Evolutionary conservation across 1,140 invertebrate genomes (phyloP).

Genomic region (Lasioglossum albipes): DNA sequence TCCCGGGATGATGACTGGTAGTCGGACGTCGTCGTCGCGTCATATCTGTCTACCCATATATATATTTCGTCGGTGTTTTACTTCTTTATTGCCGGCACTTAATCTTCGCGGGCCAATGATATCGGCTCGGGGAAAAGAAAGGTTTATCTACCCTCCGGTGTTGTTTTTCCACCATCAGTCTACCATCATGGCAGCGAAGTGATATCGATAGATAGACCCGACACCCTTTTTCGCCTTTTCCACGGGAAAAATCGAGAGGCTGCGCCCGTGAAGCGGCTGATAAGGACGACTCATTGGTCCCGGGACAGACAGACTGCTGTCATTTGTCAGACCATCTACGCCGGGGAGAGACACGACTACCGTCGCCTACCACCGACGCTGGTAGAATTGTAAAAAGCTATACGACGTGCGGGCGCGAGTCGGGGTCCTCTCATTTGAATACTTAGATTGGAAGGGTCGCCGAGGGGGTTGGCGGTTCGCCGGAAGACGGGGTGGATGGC

Average conservation of each 20-base stretch:
- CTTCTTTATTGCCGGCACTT: slow-evolving; percentile 57
- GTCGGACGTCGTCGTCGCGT: slow-evolving; percentile 31
- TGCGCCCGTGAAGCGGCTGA: slow-evolving; percentile 55
- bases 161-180: slow-evolving; percentile 70
- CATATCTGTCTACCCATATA: too few species aligned
- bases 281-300: slow-evolving; percentile 68
- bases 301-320: slow-evolving; percentile 67
- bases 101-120: slow-evolving; percentile 58
- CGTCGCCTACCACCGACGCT: background rate
- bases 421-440: slow-evolving; percentile 78
- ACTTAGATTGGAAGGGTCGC: slow-evolving; percentile 79
- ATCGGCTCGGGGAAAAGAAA: slow-evolving; percentile 41
- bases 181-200: slow-evolving; percentile 68
- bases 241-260: slow-evolving; percentile 57
- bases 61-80: slow-evolving; percentile 11
- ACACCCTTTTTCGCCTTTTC: slow-evolving; percentile 55
- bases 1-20: slow-evolving; percentile 21
- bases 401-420: slow-evolving; percentile 56
- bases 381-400: slow-evolving; percentile 69
- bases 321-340: slow-evolving; percentile 66
- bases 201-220: slow-evolving; percentile 66
- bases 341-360: slow-evolving; percentile 25
- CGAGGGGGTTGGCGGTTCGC: slow-evolving; percentile 46
- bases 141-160: slow-evolving; percentile 66
- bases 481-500: slow-evolving; percentile 44